These are phyloP conservation scores for Uloborus diversus DNA, from an alignment of 1,140 invertebrate genomes.

Conservation along the genomic window DNA sequence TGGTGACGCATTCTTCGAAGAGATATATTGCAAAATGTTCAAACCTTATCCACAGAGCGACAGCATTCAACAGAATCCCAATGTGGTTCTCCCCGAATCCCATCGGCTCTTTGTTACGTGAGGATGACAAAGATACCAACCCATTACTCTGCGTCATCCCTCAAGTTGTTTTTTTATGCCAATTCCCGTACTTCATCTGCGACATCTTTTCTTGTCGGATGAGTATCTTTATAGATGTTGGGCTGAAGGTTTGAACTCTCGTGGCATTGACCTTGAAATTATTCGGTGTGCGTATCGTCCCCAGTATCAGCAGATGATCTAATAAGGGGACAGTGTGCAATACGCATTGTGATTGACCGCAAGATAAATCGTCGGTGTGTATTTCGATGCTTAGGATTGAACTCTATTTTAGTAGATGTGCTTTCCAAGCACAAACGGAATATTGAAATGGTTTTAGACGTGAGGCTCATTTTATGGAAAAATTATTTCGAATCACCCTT, in stretches of 20 bases:
- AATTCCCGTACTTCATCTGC: conserved; percentile 4
- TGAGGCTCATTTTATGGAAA: no score
- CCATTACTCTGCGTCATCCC: background rate
- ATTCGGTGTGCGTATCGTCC: background rate
- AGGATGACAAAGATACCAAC: background rate
- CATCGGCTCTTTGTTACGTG: background rate
- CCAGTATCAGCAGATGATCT: background rate
- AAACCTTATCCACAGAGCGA: no score
- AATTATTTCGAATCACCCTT: no score
- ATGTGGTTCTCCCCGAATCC: no score
- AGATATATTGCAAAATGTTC: no score
- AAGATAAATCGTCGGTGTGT: no score
- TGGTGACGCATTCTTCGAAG: no score
- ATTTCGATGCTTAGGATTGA: no score
- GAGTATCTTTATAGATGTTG: conserved; percentile 39
- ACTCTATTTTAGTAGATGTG: no score
- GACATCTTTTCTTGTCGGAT: conserved; percentile 18
- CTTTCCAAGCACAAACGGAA: no score
- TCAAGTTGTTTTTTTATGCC: background rate
- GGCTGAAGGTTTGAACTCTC: conserved; percentile 17
- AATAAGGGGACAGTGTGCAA: background rate
- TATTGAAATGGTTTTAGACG: no score
- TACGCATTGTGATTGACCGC: background rate
- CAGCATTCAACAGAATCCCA: no score
- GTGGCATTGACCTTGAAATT: conserved; percentile 48